Evolutionary conservation across 2,797 vertebrate species (phyloP), one percentile per base, ranked within the genome.

Genomic region (Chelonia mydas): DNA sequence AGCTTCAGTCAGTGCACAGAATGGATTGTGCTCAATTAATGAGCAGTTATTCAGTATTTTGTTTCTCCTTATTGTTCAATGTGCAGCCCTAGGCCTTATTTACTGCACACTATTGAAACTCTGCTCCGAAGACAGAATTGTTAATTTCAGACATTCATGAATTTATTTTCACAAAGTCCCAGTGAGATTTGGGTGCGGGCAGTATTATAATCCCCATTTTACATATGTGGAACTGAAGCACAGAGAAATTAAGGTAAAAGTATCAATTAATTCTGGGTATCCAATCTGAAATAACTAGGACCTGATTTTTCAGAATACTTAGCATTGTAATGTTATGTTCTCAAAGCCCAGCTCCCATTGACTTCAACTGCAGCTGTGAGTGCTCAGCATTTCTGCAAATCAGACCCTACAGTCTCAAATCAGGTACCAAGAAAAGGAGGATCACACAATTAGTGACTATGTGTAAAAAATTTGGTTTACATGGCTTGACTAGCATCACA

Each of bases 101-200:
- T 81, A 76, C 16, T 88, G 12, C 4, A 89, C 9, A 49, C 1
- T 53, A n/a, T 5, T 41, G 45, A 0, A 7, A 77, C 1, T 57
- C 5, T 31, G 23, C 5, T 90, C 16, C 80, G 65, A 50, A 83
- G 53, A 2, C 2, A 94, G 5, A 96, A 45, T 33, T 79, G 28
- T 59, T 79, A 27, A n/a, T 77, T 90, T 82, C 88, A 72, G 92
- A 65, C 47, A 80, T 6, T 16, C 82, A 80, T 31, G 25, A 53
- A 88, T 25, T 81, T 88, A 79, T 83, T 96, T 95, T 93, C 90
- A 85, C 19, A 83, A 3, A 2, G 15, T 41, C 47, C 86, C 89
- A 89, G 33, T 6, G 6, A 89, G 33, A 72, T 72, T 23, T 54
- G 65, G 19, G n/a, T 11, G 19, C 7, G 33, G 17, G 19, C 1